phyloP scores from a whole-genome alignment of 2,113 vertebrate species.

The Menura novaehollandiae region DNA sequence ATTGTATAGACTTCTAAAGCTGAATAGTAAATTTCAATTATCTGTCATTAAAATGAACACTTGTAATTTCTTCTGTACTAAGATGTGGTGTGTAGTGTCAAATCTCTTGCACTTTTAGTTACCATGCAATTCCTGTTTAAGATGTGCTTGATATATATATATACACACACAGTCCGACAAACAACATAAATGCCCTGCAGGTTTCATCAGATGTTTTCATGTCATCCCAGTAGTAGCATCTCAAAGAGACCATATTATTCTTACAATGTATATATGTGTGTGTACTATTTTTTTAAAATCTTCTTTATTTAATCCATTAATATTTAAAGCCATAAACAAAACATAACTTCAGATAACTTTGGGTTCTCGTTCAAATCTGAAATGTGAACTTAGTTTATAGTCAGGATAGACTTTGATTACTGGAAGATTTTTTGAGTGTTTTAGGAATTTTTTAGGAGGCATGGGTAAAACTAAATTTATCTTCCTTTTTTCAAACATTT shows the following conservation, averaged over 20 bases:
- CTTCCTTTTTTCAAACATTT: background rate
- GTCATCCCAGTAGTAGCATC: background rate
- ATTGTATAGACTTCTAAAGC: background rate
- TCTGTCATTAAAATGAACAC: background rate
- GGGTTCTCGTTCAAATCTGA: constrained; percentile 30
- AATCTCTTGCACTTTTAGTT: background rate
- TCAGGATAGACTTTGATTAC: background rate
- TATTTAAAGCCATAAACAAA: constrained; percentile 5
- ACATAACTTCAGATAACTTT: constrained; percentile 3
- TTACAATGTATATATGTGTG: background rate
- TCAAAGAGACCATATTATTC: background rate
- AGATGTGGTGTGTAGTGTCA: background rate
- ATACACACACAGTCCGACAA: background rate
- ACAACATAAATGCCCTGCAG: background rate
- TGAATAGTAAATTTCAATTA: background rate
- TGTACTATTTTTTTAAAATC: background rate
- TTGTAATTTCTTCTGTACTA: background rate
- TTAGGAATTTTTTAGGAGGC: background rate
- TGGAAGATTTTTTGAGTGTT: background rate
- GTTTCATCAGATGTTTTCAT: constrained; percentile 10
- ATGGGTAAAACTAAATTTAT: background rate
- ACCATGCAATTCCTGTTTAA: background rate
- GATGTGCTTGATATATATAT: background rate
- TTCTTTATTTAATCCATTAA: background rate
- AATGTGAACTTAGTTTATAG: background rate